A percentile compares a stretch with the other conserved stretches of the same genome.
These are phyloP conservation scores for Apteryx mantelli DNA, from an alignment of 2,113 vertebrate species.

Conservation along the genomic window DNA sequence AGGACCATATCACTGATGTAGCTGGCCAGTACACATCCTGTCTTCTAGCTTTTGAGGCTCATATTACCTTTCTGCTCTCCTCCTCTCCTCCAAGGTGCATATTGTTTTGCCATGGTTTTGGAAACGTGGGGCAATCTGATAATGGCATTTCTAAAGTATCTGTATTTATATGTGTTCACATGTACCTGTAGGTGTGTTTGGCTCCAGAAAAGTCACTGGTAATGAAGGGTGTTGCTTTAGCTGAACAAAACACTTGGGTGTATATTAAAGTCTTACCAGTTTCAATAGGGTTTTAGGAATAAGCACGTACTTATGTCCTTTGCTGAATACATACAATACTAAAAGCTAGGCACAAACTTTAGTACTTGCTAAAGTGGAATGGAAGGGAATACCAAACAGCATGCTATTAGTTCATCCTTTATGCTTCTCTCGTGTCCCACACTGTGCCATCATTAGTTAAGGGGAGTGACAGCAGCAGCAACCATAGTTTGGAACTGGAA, in stretches of 20 bases:
- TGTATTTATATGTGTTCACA: not conserved
- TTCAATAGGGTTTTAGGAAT: not conserved
- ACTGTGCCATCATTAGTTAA: not conserved
- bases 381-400: not conserved
- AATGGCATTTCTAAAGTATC: not conserved
- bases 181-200: not conserved
- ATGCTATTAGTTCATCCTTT: not conserved
- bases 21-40: not conserved
- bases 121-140: not conserved
- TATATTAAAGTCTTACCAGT: not conserved
- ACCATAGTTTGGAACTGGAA: fast-evolving
- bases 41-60: not conserved
- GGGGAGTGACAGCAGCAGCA: not conserved
- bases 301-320: not conserved
- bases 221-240: not conserved
- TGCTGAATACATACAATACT: not conserved
- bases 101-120: not conserved
- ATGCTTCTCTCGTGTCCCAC: not conserved
- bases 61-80: not conserved
- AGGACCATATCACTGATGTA: not conserved
- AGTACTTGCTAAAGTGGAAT: fast-evolving
- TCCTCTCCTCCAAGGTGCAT: not conserved
- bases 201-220: not conserved
- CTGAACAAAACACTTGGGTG: not conserved
- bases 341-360: not conserved